Evolutionary conservation across 2,888 invertebrate species (phyloP).

Genomic region (Podotricha telesiphe): DNA sequence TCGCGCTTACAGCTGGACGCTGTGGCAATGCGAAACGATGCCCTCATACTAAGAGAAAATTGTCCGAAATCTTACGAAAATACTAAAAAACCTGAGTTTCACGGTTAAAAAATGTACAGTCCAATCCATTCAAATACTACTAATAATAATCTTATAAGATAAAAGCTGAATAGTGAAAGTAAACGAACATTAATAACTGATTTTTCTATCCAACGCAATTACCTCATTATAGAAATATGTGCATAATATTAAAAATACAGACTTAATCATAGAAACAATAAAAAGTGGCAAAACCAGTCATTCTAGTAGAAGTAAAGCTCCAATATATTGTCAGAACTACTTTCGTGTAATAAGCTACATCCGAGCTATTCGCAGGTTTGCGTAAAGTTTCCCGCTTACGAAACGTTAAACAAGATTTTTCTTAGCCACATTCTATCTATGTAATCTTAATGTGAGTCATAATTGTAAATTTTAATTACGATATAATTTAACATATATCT

Average conservation of each 20-base stretch:
- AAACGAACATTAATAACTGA: neutral
- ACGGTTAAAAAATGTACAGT: too few relatives aligned
- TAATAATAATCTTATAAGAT: too few relatives aligned
- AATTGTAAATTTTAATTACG: constrained; percentile 45
- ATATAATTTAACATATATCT: constrained; percentile 33
- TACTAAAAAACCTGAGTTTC: too few relatives aligned
- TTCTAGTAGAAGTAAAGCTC: constrained; percentile 34
- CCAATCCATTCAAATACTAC: too few relatives aligned
- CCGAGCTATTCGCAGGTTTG: constrained; percentile 36
- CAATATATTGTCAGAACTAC: constrained; percentile 36
- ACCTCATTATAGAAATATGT: constrained; percentile 7
- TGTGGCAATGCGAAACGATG: too few relatives aligned
- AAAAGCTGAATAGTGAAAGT: neutral
- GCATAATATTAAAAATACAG: neutral
- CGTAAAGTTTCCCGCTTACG: constrained; percentile 63
- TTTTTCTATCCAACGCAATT: neutral
- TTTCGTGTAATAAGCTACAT: constrained; percentile 40
- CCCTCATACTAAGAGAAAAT: too few relatives aligned
- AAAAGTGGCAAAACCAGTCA: constrained; percentile 30
- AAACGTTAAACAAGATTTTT: constrained; percentile 60
- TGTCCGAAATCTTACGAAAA: too few relatives aligned
- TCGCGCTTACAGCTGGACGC: too few relatives aligned
- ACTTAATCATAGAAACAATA: constrained; percentile 21
- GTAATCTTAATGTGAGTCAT: constrained; percentile 56
- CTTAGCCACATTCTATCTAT: constrained; percentile 53